Evolutionary conservation across 1,140 invertebrate species (phyloP).

Genomic region (Calosoma granatense): DNA sequence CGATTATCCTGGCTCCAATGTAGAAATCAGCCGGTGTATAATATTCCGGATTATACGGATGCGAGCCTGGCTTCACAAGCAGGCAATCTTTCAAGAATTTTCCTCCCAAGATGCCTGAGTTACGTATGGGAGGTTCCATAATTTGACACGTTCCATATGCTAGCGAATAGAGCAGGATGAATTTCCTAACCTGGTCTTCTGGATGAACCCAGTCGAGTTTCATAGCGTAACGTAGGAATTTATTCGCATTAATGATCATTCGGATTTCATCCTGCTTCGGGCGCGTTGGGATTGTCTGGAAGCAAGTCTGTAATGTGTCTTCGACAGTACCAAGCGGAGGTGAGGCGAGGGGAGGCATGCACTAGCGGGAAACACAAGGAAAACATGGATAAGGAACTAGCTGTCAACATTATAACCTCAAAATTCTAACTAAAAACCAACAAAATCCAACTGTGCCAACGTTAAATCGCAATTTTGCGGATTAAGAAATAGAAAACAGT

Average conservation of each 20-base stretch:
- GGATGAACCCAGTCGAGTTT: constrained; percentile 54
- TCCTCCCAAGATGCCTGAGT: constrained; percentile 47
- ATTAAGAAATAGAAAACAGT: too few species aligned
- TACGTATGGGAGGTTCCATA: constrained; percentile 46
- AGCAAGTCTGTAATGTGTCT: constrained; percentile 59
- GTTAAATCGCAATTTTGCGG: too few species aligned
- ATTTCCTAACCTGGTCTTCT: constrained; percentile 52
- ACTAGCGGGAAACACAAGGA: constrained; percentile 27
- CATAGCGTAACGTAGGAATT: constrained; percentile 48
- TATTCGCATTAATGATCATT: constrained; percentile 49
- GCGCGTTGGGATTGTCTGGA: constrained; percentile 53
- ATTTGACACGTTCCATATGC: constrained; percentile 51
- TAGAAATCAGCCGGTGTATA: constrained; percentile 57
- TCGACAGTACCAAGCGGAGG: constrained; percentile 60
- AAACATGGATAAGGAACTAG: constrained; percentile 12
- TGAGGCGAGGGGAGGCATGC: constrained; percentile 48
- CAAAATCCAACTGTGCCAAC: too few species aligned
- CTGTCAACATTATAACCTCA: neutral
- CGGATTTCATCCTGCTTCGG: constrained; percentile 57
- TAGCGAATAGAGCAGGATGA: constrained; percentile 56
- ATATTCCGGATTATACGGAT: constrained; percentile 48
- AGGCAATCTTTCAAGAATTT: constrained; percentile 38
- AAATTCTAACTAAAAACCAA: too few species aligned
- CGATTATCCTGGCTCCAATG: constrained; percentile 50
- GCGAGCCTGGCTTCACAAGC: constrained; percentile 54